A percentile compares a stretch with the other conserved stretches of the same genome.
phyloP scores from a whole-genome alignment of 2,888 invertebrate genomes.

The Trichopoda pennipes region DNA sequence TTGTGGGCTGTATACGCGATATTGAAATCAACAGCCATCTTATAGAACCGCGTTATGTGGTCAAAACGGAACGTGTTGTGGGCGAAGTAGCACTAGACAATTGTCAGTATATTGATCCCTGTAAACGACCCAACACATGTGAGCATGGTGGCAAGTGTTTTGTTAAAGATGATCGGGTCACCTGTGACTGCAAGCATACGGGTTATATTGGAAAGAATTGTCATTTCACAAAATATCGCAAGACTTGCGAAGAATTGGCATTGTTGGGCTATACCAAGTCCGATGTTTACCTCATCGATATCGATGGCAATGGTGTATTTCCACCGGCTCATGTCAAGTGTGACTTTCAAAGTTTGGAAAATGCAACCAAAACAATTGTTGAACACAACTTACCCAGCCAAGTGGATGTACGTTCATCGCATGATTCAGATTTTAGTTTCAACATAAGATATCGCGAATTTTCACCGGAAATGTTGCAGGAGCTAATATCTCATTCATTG shows the following conservation, averaged over 20 bases:
- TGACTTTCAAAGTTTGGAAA: slow-evolving; percentile 93
- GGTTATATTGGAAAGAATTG: slow-evolving; percentile 97
- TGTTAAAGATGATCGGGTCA: slow-evolving; percentile 91
- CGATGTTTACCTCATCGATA: slow-evolving; percentile 95
- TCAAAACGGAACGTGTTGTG: slow-evolving; percentile 90
- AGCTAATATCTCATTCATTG: slow-evolving; percentile 92
- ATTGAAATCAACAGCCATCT: slow-evolving; percentile 90
- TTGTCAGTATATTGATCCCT: slow-evolving; percentile 94
- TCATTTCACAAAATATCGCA: slow-evolving; percentile 94
- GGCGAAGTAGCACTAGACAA: slow-evolving; percentile 95
- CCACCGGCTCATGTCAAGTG: slow-evolving; percentile 96
- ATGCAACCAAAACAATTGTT: slow-evolving; percentile 92
- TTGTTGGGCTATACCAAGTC: slow-evolving; percentile 93
- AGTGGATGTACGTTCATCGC: slow-evolving; percentile 90
- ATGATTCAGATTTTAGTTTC: slow-evolving; percentile 91
- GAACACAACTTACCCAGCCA: slow-evolving; percentile 95
- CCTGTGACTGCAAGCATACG: slow-evolving; percentile 94
- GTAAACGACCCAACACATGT: slow-evolving; percentile 93
- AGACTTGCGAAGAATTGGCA: slow-evolving; percentile 95
- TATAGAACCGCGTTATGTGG: slow-evolving; percentile 90
- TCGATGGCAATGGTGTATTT: slow-evolving; percentile 95
- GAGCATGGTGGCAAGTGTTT: slow-evolving; percentile 96
- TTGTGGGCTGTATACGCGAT: slow-evolving; percentile 95
- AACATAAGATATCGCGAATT: slow-evolving; percentile 94
- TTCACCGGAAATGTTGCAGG: slow-evolving; percentile 94